Evolutionary conservation across 2,888 invertebrate genomes (phyloP), one percentile per base, ranked within the genome.

Genomic region (Sminthurinus aureus): DNA sequence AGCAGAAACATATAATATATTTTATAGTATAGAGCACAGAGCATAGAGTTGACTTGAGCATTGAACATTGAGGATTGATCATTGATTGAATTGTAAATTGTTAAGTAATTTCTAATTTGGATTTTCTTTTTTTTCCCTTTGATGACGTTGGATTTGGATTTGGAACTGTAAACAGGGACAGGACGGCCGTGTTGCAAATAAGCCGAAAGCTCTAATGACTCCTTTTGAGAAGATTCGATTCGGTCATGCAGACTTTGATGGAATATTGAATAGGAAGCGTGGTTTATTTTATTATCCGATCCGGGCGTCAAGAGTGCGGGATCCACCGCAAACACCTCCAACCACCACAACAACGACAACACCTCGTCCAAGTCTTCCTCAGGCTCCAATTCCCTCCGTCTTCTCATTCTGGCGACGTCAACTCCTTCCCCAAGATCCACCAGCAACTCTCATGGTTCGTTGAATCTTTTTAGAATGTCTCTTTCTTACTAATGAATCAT

Each of bases 201-300:
- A 88, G 83, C 86, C 88, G 18, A 83, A 81, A 77, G 87, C 88
- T 86, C 84, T 87, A 80, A 87, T 88, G 88, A 88, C 88, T 66
- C 85, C 89, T 18, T 89, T 89, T 82, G 89, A 89, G 85, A 88
- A 87, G 84, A 86, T 89, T 64, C 86, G 89, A 78, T 89, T 89
- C 85, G 89, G 89, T 64, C 87, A 87, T 82, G 87, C 86, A 66
- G 87, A 87, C 75, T 85, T 87, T 24, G 26, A 26, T 22, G 58
- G 66, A 26, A 20, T 58, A n/a, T 50, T 58, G 26, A 50, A 11
- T 6, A 52, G n/a, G 15, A 83, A 83, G 51, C 71, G 83, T 9
- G 83, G 83, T 9, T 74, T 83, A 4, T 83, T 83, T 51, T 83
- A 83, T 64, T 83, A 83, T 58, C 83, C 83, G 11, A 83, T 83